phyloP scores from a whole-genome alignment of 1,140 invertebrate genomes.

The Dreissena rostriformis region DNA sequence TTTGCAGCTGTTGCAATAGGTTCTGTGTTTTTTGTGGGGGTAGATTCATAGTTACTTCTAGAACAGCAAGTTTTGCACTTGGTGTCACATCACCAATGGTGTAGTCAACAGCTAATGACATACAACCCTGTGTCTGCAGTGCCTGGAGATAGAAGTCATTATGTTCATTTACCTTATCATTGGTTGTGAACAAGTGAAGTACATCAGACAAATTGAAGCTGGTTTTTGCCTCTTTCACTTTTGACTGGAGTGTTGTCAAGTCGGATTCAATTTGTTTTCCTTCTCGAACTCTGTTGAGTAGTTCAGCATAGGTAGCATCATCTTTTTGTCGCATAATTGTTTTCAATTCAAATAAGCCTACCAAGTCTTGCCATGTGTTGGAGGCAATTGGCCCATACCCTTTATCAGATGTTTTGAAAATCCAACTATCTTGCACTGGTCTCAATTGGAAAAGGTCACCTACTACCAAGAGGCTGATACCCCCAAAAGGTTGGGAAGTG shows the following conservation, averaged over 20 bases:
- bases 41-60: not conserved
- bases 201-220: slow-evolving; percentile 9
- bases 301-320: slow-evolving; percentile 59
- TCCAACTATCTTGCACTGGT: slow-evolving; percentile 61
- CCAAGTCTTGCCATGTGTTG: slow-evolving; percentile 56
- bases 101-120: slow-evolving; percentile 1
- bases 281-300: slow-evolving; percentile 56
- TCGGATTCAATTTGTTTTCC: slow-evolving; percentile 43
- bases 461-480: slow-evolving; percentile 53
- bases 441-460: slow-evolving; percentile 64
- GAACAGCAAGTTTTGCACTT: not conserved
- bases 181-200: slow-evolving; percentile 13
- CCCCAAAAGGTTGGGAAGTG: slow-evolving; percentile 52
- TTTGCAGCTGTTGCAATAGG: not conserved
- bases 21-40: not conserved
- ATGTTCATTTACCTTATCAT: slow-evolving; percentile 20
- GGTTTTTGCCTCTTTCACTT: not conserved
- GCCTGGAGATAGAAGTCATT: slow-evolving; percentile 17
- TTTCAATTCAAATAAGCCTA: slow-evolving; percentile 60
- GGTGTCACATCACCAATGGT: slow-evolving; percentile 18
- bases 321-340: slow-evolving; percentile 64
- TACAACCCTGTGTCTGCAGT: not conserved
- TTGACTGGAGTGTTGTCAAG: slow-evolving; percentile 8
- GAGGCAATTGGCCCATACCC: slow-evolving; percentile 51
- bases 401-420: slow-evolving; percentile 44